Conservation (phyloP, 2,888 invertebrate species). For the Dryobotodes eremita region DNA sequence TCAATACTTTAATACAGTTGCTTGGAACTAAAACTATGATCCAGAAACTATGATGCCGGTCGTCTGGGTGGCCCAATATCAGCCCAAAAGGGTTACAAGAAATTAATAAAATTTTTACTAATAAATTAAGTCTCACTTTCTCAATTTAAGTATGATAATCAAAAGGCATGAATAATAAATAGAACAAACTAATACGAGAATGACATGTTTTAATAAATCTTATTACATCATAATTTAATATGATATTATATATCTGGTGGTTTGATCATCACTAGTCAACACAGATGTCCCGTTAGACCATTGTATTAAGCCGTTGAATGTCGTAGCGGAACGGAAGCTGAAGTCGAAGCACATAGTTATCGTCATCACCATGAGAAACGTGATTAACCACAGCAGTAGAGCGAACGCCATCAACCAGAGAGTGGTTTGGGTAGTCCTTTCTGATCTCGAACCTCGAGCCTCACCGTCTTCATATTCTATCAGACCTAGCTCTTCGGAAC, state of each 20-base stretch:
- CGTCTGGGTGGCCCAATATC: neutral
- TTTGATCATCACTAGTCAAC: constrained; percentile 47
- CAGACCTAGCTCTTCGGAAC: constrained; percentile 58
- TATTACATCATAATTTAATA: constrained; percentile 38
- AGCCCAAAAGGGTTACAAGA: neutral
- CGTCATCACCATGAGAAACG: constrained; percentile 72
- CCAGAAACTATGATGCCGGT: neutral
- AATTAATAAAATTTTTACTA: neutral
- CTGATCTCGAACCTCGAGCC: constrained; percentile 24
- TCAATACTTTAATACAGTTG: too few relatives aligned
- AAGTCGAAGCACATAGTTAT: constrained; percentile 69
- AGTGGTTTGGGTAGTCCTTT: constrained; percentile 69
- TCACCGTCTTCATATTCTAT: constrained; percentile 49
- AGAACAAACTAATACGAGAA: neutral
- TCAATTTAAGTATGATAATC: neutral
- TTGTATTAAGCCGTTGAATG: constrained; percentile 49
- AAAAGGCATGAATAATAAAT: neutral
- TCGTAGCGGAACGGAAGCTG: constrained; percentile 59
- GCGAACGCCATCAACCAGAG: constrained; percentile 75
- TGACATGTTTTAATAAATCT: constrained; percentile 10
- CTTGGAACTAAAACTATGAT: too few relatives aligned
- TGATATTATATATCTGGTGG: constrained; percentile 38
- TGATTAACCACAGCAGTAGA: constrained; percentile 74
- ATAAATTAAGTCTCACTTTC: neutral
- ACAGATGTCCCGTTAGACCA: constrained; percentile 61